A percentile compares a stretch with the other conserved stretches of the same genome.
These are phyloP conservation scores for Penaeus indicus DNA, from an alignment of 1,140 invertebrate genomes.

Conservation along the genomic window DNA sequence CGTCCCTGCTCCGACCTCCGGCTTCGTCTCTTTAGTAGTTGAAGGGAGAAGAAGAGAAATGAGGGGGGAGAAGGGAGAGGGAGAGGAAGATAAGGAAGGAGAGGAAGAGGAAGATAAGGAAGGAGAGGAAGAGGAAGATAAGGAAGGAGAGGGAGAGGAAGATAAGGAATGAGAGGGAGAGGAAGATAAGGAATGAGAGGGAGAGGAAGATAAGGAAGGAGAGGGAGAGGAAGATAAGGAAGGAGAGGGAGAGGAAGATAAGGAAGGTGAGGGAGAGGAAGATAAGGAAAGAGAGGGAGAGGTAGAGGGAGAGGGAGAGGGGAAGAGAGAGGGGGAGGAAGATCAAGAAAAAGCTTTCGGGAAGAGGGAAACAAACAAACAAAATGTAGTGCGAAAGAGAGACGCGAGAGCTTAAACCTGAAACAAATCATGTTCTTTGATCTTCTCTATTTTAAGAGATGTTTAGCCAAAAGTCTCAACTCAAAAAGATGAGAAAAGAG, in stretches of 20 bases:
- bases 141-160: not conserved
- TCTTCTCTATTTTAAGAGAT: not conserved
- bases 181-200: not conserved
- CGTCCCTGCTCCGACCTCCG: too few species aligned
- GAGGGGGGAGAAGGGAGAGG: not conserved
- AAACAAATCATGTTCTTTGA: not conserved
- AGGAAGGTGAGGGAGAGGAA: not conserved
- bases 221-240: constrained; percentile 10
- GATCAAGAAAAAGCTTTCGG: constrained; percentile 4
- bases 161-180: not conserved
- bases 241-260: constrained; percentile 25
- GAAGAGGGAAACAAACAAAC: not conserved
- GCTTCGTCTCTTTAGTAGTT: too few species aligned
- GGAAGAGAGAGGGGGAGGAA: constrained; percentile 14
- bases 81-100: not conserved
- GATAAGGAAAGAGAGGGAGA: not conserved
- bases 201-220: not conserved
- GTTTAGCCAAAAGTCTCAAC: not conserved
- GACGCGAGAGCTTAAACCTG: not conserved
- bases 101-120: not conserved
- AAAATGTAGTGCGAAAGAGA: not conserved
- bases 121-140: too few species aligned
- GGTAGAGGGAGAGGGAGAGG: not conserved
- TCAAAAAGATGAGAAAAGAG: not conserved
- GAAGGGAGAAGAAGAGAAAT: not conserved